phyloP scores from a whole-genome alignment of 2,113 vertebrate genomes.

The Psettodes erumei region DNA sequence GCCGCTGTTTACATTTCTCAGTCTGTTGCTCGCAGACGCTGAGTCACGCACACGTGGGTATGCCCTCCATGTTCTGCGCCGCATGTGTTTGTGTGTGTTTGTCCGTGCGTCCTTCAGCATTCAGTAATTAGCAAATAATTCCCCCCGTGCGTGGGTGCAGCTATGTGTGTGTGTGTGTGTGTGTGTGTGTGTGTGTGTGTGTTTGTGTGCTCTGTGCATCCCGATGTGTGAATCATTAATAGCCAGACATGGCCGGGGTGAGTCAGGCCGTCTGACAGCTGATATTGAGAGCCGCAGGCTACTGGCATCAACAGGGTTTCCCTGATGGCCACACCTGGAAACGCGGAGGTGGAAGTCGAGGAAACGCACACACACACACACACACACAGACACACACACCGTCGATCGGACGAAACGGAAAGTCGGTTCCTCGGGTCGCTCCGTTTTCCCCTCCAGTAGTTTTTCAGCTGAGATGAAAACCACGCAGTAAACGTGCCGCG shows the following conservation, averaged over 20 bases:
- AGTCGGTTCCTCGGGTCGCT: too few species aligned
- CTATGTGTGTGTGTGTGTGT: conserved; percentile 26
- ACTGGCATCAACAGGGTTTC: conserved; percentile 53
- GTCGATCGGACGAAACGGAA: conserved; percentile 13
- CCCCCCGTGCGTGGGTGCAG: conserved; percentile 43
- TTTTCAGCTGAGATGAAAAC: background rate
- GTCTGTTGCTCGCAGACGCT: conserved; percentile 56
- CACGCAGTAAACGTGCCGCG: background rate
- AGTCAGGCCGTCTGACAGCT: conserved; percentile 59
- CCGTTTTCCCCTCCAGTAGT: too few species aligned
- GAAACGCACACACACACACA: too few species aligned
- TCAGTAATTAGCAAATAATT: conserved; percentile 51
- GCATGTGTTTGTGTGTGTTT: conserved; percentile 18
- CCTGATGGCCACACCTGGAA: conserved; percentile 57
- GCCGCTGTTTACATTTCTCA: conserved; percentile 66
- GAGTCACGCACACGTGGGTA: conserved; percentile 56
- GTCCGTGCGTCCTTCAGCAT: conserved; percentile 14
- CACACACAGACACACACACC: too few species aligned
- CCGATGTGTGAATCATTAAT: conserved; percentile 57
- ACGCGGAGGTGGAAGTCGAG: too few species aligned
- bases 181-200: conserved; percentile 28
- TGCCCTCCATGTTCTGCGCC: conserved; percentile 25
- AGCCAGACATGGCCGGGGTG: conserved; percentile 60
- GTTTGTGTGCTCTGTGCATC: background rate
- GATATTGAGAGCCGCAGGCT: conserved; percentile 24